phyloP scores from a whole-genome alignment of 1,140 invertebrate genomes.

The Caenorhabditis elegans region WBcel235 BX284606.5:3529501-3530000 shows the following conservation, averaged over 20 bases:
- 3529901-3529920: background rate
- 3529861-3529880: conserved; percentile 56
- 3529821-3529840: conserved; percentile 58
- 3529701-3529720: conserved; percentile 61
- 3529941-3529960: background rate
- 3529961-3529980: conserved; percentile 17
- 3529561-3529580: conserved; percentile 64
- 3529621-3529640: background rate
- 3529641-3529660: conserved; percentile 63
- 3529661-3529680: conserved; percentile 66
- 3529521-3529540: conserved; percentile 64
- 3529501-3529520: conserved; percentile 64
- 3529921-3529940: background rate
- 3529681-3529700: conserved; percentile 62
- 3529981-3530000: conserved; percentile 12
- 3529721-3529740: conserved; percentile 45
- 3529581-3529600: conserved; percentile 55
- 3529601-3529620: background rate
- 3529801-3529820: conserved; percentile 52
- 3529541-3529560: conserved; percentile 61
- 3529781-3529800: conserved; percentile 61
- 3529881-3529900: background rate
- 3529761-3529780: background rate
- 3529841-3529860: conserved; percentile 57
- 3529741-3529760: background rate